phyloP scores from a whole-genome alignment of 2,888 invertebrate species.

The Thecocarcelia acutangulata region DNA sequence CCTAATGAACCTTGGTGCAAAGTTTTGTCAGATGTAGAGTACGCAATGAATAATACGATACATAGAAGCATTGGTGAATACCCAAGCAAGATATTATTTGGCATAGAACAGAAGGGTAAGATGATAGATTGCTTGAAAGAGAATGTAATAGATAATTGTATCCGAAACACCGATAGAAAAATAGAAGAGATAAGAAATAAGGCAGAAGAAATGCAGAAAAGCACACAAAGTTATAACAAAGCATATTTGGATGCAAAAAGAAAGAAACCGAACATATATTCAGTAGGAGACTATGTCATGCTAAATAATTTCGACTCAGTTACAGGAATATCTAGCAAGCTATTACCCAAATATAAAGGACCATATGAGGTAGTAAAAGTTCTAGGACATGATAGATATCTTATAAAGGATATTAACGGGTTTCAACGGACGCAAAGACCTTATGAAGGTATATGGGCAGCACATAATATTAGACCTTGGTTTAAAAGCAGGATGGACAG shows the following conservation, averaged over 20 bases:
- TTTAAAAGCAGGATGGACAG: background rate
- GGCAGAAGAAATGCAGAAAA: conserved; percentile 47
- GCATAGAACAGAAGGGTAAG: conserved; percentile 52
- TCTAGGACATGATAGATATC: background rate
- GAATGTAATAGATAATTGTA: conserved; percentile 29
- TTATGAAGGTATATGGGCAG: background rate
- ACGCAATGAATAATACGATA: conserved; percentile 65
- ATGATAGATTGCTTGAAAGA: conserved; percentile 50
- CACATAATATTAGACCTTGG: conserved; percentile 1
- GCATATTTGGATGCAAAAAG: conserved; percentile 9
- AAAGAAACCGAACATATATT: background rate
- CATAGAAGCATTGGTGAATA: conserved; percentile 62
- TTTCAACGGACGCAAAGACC: conserved; percentile 2
- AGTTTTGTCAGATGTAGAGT: conserved; percentile 51
- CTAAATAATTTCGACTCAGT: background rate
- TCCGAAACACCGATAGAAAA: conserved; percentile 3
- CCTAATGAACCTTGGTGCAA: no score
- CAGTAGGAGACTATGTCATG: background rate
- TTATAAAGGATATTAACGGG: background rate
- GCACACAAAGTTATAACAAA: conserved; percentile 42
- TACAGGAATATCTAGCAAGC: background rate
- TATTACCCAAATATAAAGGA: background rate
- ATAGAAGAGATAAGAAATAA: conserved; percentile 23
- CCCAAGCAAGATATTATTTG: conserved; percentile 60
- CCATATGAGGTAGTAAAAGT: background rate